Conservation (phyloP, 2,888 invertebrate species). For the Lysandra bellargus region DNA sequence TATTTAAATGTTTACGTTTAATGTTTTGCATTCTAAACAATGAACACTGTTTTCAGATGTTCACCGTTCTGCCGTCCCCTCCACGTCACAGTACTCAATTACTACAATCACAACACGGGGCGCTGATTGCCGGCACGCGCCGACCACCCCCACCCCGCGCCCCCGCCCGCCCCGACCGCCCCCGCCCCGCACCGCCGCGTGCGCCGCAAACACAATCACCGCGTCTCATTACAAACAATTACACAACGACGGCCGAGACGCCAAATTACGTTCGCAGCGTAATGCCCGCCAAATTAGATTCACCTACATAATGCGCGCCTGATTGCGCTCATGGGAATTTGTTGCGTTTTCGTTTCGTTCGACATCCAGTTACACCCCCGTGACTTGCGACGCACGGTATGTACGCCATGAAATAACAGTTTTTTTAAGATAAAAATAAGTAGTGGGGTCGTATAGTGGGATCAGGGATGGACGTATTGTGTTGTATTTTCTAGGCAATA, state of each 20-base stretch:
- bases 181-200: neutral
- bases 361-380: neutral
- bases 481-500: too few species aligned
- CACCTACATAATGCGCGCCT: constrained; percentile 19
- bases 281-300: constrained; percentile 28
- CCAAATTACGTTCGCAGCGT: neutral
- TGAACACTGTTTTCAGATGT: neutral
- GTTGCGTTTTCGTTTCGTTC: neutral
- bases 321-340: constrained; percentile 15
- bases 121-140: constrained; percentile 30
- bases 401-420: neutral
- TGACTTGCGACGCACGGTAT: neutral
- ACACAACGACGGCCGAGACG: constrained; percentile 7
- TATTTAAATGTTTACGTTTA: neutral
- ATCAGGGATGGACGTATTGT: too few species aligned
- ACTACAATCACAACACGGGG: constrained; percentile 31
- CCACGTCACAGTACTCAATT: constrained; percentile 27
- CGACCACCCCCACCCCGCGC: neutral
- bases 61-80: neutral
- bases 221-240: constrained; percentile 32
- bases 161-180: neutral
- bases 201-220: constrained; percentile 30
- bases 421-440: neutral
- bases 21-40: too few species aligned
- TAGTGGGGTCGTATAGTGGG: too few species aligned